A percentile compares a stretch with the other conserved stretches of the same genome.
These are phyloP conservation scores for Amblyopsis rosae DNA, from an alignment of 2,113 vertebrate species.

Conservation along the genomic window DNA sequence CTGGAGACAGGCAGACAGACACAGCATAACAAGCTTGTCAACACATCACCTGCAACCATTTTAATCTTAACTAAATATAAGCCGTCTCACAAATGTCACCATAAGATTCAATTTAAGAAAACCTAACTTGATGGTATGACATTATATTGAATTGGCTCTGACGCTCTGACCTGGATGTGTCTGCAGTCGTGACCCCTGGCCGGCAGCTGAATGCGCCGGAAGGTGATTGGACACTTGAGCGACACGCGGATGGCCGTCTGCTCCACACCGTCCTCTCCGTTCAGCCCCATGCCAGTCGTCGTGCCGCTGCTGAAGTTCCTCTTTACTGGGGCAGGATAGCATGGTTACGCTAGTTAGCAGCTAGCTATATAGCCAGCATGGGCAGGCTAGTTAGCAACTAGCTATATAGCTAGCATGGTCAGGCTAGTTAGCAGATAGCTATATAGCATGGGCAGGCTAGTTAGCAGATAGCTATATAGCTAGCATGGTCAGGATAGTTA, in stretches of 20 bases:
- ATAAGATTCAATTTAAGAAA: too few relatives aligned
- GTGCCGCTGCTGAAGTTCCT: constrained; percentile 93
- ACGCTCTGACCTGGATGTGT: constrained; percentile 64
- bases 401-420: too few relatives aligned
- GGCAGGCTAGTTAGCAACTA: too few relatives aligned
- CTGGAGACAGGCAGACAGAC: constrained; percentile 49
- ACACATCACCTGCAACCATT: not conserved
- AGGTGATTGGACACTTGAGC: constrained; percentile 94
- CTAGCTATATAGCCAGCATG: not conserved
- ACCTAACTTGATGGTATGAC: not conserved
- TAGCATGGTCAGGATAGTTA: too few relatives aligned
- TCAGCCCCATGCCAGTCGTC: constrained; percentile 86
- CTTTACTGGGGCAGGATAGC: constrained; percentile 78
- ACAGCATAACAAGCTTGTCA: not conserved
- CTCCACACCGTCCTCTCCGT: constrained; percentile 91
- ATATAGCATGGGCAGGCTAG: not conserved
- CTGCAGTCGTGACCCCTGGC: constrained; percentile 90
- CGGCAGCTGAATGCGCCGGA: constrained; percentile 91
- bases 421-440: too few relatives aligned
- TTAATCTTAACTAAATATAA: too few relatives aligned
- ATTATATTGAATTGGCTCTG: constrained; percentile 11
- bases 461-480: not conserved
- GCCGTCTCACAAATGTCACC: too few relatives aligned
- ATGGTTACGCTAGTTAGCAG: not conserved
- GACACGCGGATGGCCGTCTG: constrained; percentile 94